Percentiles rank a stretch among this genome's conserved stretches.
Evolutionary conservation across 2,797 vertebrate genomes (phyloP).

Genomic region (Meda fulgida): DNA sequence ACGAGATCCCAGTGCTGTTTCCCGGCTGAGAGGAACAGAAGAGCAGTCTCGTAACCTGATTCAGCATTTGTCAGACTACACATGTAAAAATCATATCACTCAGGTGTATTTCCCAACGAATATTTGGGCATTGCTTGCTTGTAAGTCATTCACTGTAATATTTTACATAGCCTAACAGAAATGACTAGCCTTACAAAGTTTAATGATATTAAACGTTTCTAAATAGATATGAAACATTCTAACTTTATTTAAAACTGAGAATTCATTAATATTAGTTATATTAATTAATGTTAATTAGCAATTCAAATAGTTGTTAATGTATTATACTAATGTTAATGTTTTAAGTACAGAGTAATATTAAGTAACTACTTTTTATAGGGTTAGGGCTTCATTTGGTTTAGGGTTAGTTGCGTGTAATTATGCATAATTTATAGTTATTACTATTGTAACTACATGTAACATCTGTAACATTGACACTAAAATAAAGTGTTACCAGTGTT

Average conservation of each 20-base stretch:
- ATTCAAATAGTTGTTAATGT: neutral
- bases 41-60: conserved; percentile 66
- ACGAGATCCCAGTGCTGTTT: conserved; percentile 51
- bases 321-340: too few relatives aligned
- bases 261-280: neutral
- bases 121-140: neutral
- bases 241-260: neutral
- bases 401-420: too few relatives aligned
- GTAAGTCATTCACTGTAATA: neutral
- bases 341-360: too few relatives aligned
- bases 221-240: neutral
- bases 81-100: neutral
- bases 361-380: too few relatives aligned
- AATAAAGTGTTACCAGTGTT: neutral
- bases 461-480: neutral
- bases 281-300: neutral
- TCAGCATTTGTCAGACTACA: conserved; percentile 60
- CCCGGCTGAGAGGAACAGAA: conserved; percentile 77
- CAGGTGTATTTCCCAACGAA: neutral
- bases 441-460: too few relatives aligned
- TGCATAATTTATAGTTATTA: too few relatives aligned
- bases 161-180: neutral
- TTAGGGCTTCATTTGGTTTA: too few relatives aligned
- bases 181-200: neutral
- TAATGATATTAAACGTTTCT: neutral